phyloP scores from a whole-genome alignment of 2,888 invertebrate species.

The Cynaeus angustus region DNA sequence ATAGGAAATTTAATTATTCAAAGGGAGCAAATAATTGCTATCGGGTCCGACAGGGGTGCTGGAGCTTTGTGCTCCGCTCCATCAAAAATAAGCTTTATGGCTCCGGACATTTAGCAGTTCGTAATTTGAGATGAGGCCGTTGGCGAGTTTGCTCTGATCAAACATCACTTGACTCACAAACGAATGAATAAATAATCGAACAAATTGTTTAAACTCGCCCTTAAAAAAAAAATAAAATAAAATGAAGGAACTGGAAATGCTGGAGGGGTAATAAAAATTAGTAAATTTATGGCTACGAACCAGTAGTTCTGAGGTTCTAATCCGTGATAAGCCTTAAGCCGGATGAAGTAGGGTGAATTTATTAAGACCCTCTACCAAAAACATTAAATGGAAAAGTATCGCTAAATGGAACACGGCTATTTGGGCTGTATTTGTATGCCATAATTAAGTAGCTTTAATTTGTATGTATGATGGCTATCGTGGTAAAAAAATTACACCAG shows the following conservation, averaged over 20 bases:
- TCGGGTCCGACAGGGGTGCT: conserved; percentile 65
- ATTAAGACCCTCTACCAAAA: conserved; percentile 47
- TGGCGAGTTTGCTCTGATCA: conserved; percentile 64
- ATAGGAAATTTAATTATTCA: conserved; percentile 72
- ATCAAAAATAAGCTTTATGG: conserved; percentile 58
- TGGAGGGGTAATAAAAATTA: conserved; percentile 19
- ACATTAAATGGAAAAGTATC: conserved; percentile 48
- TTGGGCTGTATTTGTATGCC: conserved; percentile 34
- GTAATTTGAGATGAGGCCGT: conserved; percentile 58
- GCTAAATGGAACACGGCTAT: conserved; percentile 50
- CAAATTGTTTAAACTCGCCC: conserved; percentile 49
- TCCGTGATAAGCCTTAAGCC: conserved; percentile 53
- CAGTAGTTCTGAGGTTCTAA: conserved; percentile 53
- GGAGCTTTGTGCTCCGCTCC: conserved; percentile 52
- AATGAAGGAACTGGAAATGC: not conserved
- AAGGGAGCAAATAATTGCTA: conserved; percentile 73
- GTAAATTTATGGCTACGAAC: conserved; percentile 30
- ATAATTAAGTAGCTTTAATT: conserved; percentile 30
- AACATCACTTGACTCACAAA: conserved; percentile 67
- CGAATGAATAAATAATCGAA: conserved; percentile 68
- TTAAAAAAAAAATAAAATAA: conserved; percentile 17
- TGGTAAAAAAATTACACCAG: conserved; percentile 19
- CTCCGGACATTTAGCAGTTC: conserved; percentile 48
- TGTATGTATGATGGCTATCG: conserved; percentile 8
- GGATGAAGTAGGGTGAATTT: conserved; percentile 50